A percentile compares a stretch with the other conserved stretches of the same genome.
Evolutionary conservation across 2,888 invertebrate genomes (phyloP).

Genomic region (Leptura quadrifasciata): DNA sequence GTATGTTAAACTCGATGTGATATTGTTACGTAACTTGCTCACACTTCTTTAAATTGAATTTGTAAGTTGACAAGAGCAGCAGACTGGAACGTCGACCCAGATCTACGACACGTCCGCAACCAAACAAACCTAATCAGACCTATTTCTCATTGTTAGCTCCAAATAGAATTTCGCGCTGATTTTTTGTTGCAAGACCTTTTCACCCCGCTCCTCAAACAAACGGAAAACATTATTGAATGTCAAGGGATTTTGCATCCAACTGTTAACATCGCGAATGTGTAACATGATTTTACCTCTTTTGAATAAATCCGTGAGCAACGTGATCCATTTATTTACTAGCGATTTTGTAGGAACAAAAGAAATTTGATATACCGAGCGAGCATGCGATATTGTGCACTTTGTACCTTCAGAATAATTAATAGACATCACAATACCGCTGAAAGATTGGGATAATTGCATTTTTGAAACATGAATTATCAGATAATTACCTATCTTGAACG

Average conservation of each 20-base stretch:
- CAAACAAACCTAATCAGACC: conserved; percentile 64
- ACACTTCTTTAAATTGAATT: conserved; percentile 66
- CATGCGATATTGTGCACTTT: too few relatives aligned
- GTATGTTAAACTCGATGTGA: conserved; percentile 49
- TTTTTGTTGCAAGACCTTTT: conserved; percentile 49
- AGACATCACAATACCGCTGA: too few relatives aligned
- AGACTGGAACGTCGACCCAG: conserved; percentile 62
- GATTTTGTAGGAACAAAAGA: not conserved
- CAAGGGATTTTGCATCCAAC: conserved; percentile 42
- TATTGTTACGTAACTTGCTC: conserved; percentile 62
- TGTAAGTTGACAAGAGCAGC: conserved; percentile 64
- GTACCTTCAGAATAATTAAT: too few relatives aligned
- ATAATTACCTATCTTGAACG: too few relatives aligned
- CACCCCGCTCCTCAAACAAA: conserved; percentile 45
- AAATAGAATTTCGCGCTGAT: conserved; percentile 58
- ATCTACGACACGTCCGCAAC: conserved; percentile 63
- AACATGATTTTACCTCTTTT: conserved; percentile 32
- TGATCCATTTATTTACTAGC: conserved; percentile 8
- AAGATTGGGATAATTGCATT: too few relatives aligned
- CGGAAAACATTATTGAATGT: conserved; percentile 34
- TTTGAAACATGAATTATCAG: too few relatives aligned
- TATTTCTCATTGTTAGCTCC: conserved; percentile 62
- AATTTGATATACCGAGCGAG: not conserved
- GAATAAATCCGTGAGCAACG: conserved; percentile 7
- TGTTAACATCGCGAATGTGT: conserved; percentile 33